A percentile compares a stretch with the other conserved stretches of the same genome.
These are phyloP conservation scores for Drepanosiphum platanoidis DNA, from an alignment of 2,888 invertebrate species.

Conservation along the genomic window DNA sequence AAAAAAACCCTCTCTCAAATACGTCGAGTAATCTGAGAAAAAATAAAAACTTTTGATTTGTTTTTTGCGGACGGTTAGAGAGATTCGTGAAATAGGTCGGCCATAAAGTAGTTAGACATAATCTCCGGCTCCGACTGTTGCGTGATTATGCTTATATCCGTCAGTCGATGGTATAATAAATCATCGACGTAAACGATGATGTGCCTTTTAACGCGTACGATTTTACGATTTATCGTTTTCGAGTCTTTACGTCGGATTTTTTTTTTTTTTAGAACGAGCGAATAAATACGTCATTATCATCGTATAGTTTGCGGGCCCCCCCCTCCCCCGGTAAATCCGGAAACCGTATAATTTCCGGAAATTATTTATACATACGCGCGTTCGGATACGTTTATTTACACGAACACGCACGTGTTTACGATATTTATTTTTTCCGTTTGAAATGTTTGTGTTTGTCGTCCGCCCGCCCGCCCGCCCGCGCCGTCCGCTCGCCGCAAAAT, in stretches of 20 bases:
- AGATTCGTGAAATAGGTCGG: neutral
- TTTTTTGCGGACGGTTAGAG: neutral
- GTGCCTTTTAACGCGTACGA: neutral
- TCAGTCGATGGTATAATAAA: neutral
- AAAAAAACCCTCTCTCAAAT: too few relatives aligned
- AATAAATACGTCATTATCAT: neutral
- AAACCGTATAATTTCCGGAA: neutral
- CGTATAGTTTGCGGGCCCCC: too few relatives aligned
- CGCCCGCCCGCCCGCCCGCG: too few relatives aligned
- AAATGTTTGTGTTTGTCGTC: neutral
- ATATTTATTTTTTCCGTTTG: constrained; percentile 11
- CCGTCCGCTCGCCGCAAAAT: neutral
- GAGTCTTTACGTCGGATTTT: constrained; percentile 12
- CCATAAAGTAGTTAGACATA: neutral
- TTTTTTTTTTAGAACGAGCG: neutral
- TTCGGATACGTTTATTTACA: neutral
- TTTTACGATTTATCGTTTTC: neutral
- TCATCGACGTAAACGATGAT: neutral
- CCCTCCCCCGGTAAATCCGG: too few relatives aligned
- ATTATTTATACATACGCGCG: too few relatives aligned
- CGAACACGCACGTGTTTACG: neutral
- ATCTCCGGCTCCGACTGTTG: neutral
- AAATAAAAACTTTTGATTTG: neutral
- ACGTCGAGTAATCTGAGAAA: too few relatives aligned
- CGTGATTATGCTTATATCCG: neutral